Evolutionary conservation across 2,113 vertebrate species (phyloP).

Genomic region (Acrocephalus kingi): DNA sequence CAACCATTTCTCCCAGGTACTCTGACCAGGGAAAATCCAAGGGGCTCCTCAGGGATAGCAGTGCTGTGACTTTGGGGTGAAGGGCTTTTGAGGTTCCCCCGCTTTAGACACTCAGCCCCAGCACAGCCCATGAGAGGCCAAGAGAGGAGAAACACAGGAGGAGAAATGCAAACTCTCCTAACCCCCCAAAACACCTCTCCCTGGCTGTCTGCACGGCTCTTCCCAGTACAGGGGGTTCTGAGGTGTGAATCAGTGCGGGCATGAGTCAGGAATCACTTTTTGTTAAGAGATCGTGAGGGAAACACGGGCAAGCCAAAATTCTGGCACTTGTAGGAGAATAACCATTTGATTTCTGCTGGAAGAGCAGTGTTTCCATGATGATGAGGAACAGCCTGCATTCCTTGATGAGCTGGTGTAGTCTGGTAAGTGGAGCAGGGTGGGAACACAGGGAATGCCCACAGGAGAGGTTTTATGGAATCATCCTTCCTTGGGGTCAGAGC

Average conservation of each 20-base stretch:
- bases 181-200: background rate
- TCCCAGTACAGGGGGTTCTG: background rate
- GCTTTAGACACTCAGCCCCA: background rate
- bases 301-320: background rate
- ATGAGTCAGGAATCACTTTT: background rate
- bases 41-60: background rate
- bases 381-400: background rate
- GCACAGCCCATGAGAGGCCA: background rate
- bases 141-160: background rate
- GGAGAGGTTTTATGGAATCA: background rate
- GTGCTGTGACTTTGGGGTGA: background rate
- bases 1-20: background rate
- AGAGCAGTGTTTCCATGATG: background rate
- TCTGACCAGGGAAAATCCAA: background rate
- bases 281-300: background rate
- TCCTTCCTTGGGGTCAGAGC: background rate
- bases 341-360: background rate
- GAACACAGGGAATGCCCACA: background rate
- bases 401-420: background rate
- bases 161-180: background rate
- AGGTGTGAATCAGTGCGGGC: background rate
- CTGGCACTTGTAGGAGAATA: background rate
- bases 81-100: background rate
- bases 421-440: background rate
- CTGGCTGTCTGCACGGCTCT: background rate